These are phyloP conservation scores for Glaucomys volans DNA, from an alignment of 2,113 vertebrate genomes.

Conservation along the genomic window DNA sequence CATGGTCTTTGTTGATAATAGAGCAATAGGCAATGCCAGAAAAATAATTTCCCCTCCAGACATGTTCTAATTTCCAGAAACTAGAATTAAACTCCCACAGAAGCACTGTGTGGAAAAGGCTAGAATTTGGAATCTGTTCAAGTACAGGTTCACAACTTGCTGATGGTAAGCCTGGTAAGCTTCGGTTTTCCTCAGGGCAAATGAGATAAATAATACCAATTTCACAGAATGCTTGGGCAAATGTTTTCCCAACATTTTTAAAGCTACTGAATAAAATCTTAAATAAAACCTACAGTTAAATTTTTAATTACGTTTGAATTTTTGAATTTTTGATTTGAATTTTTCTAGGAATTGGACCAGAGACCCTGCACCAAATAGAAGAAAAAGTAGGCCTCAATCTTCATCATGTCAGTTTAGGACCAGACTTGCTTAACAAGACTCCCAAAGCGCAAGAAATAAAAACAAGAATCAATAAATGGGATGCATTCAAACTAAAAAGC, in stretches of 20 bases:
- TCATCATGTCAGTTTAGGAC: no score
- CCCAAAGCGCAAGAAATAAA: no score
- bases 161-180: neutral
- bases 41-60: neutral
- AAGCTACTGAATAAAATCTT: constrained; percentile 3
- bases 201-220: neutral
- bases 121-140: neutral
- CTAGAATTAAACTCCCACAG: neutral
- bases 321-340: no score
- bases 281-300: neutral
- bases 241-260: neutral
- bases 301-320: neutral
- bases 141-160: neutral
- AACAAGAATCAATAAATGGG: no score
- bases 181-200: neutral
- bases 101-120: neutral
- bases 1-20: neutral
- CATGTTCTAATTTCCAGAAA: neutral
- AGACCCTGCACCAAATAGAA: no score
- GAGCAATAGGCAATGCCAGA: neutral
- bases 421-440: no score
- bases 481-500: no score
- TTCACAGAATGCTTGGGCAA: neutral
- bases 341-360: no score
- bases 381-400: no score